These are phyloP conservation scores for Beris morrisii DNA, from an alignment of 2,888 invertebrate genomes.

Conservation along the genomic window DNA sequence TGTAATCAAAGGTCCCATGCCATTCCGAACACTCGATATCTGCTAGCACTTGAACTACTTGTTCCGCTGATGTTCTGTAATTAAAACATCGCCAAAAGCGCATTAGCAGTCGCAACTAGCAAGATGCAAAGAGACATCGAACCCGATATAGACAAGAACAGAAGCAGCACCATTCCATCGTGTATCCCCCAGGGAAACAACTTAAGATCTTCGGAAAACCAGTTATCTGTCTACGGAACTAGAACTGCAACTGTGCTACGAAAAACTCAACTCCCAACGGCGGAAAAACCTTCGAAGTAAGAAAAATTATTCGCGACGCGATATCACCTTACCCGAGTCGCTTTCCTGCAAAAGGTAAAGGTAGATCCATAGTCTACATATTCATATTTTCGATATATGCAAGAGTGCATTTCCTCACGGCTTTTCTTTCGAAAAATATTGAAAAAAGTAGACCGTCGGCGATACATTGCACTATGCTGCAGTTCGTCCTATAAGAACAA, in stretches of 20 bases:
- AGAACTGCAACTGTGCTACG: constrained; percentile 5
- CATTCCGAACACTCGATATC: no score
- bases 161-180: no score
- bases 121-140: no score
- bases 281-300: neutral
- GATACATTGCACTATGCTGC: no score
- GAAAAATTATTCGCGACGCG: constrained; percentile 4
- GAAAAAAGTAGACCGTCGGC: no score
- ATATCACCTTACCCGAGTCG: constrained; percentile 12
- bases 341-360: neutral
- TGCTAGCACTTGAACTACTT: no score
- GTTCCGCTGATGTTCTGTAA: constrained; percentile 1
- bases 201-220: constrained; percentile 3
- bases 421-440: neutral
- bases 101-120: no score
- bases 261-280: no score
- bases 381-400: constrained; percentile 16
- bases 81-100: constrained; percentile 15
- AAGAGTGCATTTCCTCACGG: constrained; percentile 12
- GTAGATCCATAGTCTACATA: neutral
- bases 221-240: constrained; percentile 15
- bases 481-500: no score
- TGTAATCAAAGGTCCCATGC: no score
- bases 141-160: no score
- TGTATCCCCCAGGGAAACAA: no score